Percentiles rank a stretch among this genome's conserved stretches.
Evolutionary conservation across 1,140 invertebrate species (phyloP).

Genomic region (Contarinia nasturtii): DNA sequence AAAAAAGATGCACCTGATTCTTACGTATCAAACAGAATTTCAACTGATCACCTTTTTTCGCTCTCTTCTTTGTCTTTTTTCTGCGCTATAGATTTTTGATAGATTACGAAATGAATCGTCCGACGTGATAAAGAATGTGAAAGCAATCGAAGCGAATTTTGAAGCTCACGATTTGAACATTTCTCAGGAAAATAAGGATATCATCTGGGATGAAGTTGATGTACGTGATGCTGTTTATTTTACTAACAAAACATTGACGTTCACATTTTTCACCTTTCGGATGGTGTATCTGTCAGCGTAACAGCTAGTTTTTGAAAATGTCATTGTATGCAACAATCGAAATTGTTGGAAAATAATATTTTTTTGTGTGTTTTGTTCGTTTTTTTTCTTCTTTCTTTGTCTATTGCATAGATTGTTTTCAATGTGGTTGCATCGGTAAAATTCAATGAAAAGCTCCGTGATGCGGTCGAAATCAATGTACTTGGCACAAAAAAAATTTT

Average conservation of each 20-base stretch:
- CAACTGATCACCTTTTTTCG: not conserved
- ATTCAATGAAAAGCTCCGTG: conserved; percentile 62
- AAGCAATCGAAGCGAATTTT: conserved; percentile 67
- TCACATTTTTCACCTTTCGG: no score
- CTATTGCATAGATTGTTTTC: conserved; percentile 46
- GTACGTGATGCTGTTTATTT: conserved; percentile 5
- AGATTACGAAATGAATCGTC: conserved; percentile 33
- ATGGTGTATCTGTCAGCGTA: no score
- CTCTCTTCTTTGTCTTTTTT: conserved; percentile 4
- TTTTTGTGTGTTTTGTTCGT: not conserved
- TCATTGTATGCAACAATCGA: no score
- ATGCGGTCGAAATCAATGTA: conserved; percentile 38
- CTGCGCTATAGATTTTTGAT: conserved; percentile 53
- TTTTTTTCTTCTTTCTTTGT: conserved; percentile 5
- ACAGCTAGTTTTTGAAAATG: no score
- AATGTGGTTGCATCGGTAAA: conserved; percentile 78
- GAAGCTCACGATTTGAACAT: conserved; percentile 56
- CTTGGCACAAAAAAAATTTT: conserved; percentile 36
- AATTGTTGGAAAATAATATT: not conserved
- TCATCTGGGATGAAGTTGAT: conserved; percentile 21
- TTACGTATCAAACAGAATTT: not conserved
- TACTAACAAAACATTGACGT: not conserved
- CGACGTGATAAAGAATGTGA: conserved; percentile 49
- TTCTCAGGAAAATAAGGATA: conserved; percentile 22
- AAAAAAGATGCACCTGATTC: not conserved